These are phyloP conservation scores for Vultur gryphus DNA, from an alignment of 2,797 vertebrate species.

Conservation along the genomic window DNA sequence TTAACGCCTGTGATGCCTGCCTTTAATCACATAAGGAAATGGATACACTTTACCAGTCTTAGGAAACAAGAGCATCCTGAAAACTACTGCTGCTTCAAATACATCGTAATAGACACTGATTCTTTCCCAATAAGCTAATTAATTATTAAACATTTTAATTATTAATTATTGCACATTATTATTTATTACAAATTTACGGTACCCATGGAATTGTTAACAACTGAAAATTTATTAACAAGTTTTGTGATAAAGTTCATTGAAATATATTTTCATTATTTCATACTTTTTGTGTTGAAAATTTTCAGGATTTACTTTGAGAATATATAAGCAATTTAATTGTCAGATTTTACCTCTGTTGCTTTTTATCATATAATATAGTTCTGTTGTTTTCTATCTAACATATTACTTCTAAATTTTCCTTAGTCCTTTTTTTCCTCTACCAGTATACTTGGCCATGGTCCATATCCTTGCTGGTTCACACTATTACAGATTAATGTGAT, in stretches of 20 bases:
- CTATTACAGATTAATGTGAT: neutral
- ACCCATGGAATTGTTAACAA: neutral
- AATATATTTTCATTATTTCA: neutral
- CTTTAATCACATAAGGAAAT: neutral
- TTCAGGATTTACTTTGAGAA: neutral
- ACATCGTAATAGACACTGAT: neutral
- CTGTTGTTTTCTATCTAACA: neutral
- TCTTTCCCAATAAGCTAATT: neutral
- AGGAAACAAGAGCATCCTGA: neutral
- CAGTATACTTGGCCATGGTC: neutral
- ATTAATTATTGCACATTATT: neutral
- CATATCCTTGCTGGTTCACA: neutral
- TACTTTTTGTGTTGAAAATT: neutral
- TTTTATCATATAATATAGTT: neutral
- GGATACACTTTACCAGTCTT: neutral
- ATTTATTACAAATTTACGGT: neutral
- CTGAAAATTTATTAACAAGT: neutral
- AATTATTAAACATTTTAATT: neutral
- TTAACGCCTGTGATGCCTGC: neutral
- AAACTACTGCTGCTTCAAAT: neutral
- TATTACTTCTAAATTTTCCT: neutral
- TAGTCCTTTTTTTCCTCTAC: neutral
- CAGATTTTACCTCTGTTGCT: neutral
- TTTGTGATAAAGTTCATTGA: neutral
- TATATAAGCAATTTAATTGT: neutral